Conservation (phyloP, 2,797 vertebrate species). For the Intellagama lesueurii region DNA sequence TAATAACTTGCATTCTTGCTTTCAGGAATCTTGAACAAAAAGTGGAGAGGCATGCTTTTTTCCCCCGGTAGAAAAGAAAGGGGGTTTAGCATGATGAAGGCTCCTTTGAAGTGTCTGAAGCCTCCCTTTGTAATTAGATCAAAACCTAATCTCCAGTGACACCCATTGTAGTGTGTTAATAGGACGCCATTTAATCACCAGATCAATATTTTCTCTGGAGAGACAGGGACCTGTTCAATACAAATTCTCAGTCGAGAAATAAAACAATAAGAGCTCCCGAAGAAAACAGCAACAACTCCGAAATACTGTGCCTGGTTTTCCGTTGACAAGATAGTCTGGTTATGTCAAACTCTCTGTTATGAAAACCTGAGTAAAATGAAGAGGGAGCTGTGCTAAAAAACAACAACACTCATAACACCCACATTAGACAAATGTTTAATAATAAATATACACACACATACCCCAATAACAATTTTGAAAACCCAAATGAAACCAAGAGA, state of each 20-base stretch:
- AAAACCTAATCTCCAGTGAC: conserved; percentile 40
- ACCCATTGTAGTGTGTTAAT: conserved; percentile 53
- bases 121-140: conserved; percentile 42
- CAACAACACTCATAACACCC: background rate
- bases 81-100: background rate
- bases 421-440: background rate
- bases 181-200: conserved; percentile 59
- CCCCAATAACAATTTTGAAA: no score
- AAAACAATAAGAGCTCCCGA: conserved; percentile 13
- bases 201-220: conserved; percentile 52
- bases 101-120: conserved; percentile 31
- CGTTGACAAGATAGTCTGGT: background rate
- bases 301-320: conserved; percentile 46
- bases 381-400: background rate
- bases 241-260: conserved; percentile 18
- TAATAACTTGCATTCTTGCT: conserved; percentile 49
- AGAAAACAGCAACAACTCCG: background rate
- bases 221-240: conserved; percentile 43
- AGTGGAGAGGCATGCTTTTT: background rate
- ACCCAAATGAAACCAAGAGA: no score
- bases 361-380: background rate
- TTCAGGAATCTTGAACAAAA: conserved; percentile 40
- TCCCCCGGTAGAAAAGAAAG: background rate
- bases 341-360: background rate
- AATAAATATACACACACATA: no score